Percentiles rank a stretch among this genome's conserved stretches.
Evolutionary conservation across 1,140 invertebrate genomes (phyloP).

Genomic region (Drosophila ambigua): DNA sequence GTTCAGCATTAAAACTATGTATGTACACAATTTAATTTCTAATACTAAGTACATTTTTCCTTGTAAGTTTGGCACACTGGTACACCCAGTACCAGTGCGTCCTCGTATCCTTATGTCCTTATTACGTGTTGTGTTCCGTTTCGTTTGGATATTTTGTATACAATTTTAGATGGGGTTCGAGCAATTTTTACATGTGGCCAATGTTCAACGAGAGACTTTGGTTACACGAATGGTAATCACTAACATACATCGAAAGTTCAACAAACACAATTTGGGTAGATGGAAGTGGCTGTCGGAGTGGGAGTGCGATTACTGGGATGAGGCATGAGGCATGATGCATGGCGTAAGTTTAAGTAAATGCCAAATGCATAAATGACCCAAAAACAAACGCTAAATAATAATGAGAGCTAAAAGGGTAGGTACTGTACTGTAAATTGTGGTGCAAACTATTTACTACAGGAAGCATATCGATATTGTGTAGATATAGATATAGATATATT

Average conservation of each 20-base stretch:
- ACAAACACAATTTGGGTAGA: conserved; percentile 73
- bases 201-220: conserved; percentile 47
- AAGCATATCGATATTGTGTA: conserved; percentile 35
- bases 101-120: conserved; percentile 3
- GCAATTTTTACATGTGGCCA: conserved; percentile 53
- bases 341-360: conserved; percentile 32
- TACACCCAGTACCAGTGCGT: background rate
- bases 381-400: conserved; percentile 31
- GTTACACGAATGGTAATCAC: conserved; percentile 23
- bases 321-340: conserved; percentile 10
- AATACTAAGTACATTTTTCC: conserved; percentile 14
- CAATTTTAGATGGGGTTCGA: conserved; percentile 16
- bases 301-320: conserved; percentile 35
- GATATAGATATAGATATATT: conserved; percentile 7
- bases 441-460: conserved; percentile 31
- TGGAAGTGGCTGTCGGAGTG: conserved; percentile 15
- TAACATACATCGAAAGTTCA: conserved; percentile 53
- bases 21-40: conserved; percentile 33
- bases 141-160: conserved; percentile 5
- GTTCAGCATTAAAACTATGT: conserved; percentile 17
- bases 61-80: background rate
- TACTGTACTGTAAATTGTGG: conserved; percentile 10
- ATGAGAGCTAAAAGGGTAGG: background rate
- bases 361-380: conserved; percentile 39
- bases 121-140: conserved; percentile 15